Conservation (phyloP, 1,140 invertebrate genomes). For the Ladona fulva region DNA sequence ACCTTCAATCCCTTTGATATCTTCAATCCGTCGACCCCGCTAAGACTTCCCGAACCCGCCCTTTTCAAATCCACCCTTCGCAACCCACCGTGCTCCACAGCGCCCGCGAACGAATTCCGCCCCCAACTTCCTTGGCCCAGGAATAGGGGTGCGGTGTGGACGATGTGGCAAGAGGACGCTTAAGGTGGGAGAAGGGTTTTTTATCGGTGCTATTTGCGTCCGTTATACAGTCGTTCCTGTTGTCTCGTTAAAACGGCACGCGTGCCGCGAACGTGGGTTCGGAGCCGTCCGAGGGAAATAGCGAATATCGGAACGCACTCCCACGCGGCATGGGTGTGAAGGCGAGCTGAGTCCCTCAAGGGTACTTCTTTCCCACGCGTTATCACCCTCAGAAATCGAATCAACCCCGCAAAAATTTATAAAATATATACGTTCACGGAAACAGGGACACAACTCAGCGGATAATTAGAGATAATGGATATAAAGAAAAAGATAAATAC, state of each 20-base stretch:
- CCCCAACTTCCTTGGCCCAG: not conserved
- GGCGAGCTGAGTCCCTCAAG: too few relatives aligned
- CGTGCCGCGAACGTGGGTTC: not conserved
- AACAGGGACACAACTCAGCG: not conserved
- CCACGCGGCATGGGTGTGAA: too few relatives aligned
- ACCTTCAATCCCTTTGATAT: too few relatives aligned
- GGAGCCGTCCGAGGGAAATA: not conserved
- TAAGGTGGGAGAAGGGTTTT: not conserved
- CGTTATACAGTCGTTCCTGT: not conserved
- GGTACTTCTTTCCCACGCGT: not conserved
- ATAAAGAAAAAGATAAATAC: not conserved
- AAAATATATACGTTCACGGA: not conserved
- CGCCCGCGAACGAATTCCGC: not conserved
- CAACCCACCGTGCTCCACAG: too few relatives aligned
- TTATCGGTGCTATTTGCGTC: conserved; percentile 6
- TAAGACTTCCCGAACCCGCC: too few relatives aligned
- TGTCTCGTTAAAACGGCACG: not conserved
- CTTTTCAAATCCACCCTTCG: too few relatives aligned
- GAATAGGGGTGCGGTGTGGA: too few relatives aligned
- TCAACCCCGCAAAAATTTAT: not conserved
- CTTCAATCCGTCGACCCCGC: too few relatives aligned
- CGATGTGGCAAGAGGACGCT: not conserved
- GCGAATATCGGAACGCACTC: not conserved
- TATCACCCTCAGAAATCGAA: not conserved
- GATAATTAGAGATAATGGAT: not conserved